These are phyloP conservation scores for Drosophila repleta DNA, from an alignment of 1,140 invertebrate species.

Conservation along the genomic window DNA sequence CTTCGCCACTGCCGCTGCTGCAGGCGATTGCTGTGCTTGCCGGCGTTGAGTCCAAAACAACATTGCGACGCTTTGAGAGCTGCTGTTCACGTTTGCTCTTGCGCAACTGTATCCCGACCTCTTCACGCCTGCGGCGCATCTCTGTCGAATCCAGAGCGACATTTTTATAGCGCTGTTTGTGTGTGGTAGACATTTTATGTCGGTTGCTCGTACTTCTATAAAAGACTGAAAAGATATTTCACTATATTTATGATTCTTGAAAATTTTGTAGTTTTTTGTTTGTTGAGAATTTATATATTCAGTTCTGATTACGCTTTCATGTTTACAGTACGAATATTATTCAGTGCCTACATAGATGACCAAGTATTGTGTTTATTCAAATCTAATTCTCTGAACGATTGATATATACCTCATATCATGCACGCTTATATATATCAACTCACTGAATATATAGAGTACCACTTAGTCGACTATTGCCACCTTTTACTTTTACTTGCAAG, in stretches of 20 bases:
- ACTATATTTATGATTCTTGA: conserved; percentile 1
- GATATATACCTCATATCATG: no score
- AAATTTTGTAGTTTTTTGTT: no score
- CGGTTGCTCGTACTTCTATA: conserved; percentile 23
- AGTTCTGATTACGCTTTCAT: no score
- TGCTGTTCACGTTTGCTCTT: conserved; percentile 98
- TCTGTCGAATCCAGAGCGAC: conserved; percentile 95
- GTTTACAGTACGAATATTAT: neutral
- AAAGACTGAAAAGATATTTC: conserved; percentile 2
- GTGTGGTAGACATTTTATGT: conserved; percentile 90
- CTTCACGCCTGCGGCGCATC: conserved; percentile 94
- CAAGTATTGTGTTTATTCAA: neutral
- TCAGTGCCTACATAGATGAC: conserved; percentile 3
- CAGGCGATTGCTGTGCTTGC: conserved; percentile 17
- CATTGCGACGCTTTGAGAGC: conserved; percentile 96
- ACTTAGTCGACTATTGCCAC: conserved; percentile 8
- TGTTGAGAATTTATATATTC: no score
- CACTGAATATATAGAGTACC: conserved; percentile 6
- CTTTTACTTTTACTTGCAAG: conserved; percentile 30
- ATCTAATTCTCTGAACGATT: neutral
- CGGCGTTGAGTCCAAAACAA: conserved; percentile 84
- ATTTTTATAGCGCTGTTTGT: conserved; percentile 98
- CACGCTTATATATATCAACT: no score
- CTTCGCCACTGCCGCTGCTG: conserved; percentile 43
- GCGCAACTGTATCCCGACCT: conserved; percentile 97